A percentile compares a stretch with the other conserved stretches of the same genome.
Evolutionary conservation across 2,888 invertebrate species (phyloP).

Genomic region (Lasius platythorax): DNA sequence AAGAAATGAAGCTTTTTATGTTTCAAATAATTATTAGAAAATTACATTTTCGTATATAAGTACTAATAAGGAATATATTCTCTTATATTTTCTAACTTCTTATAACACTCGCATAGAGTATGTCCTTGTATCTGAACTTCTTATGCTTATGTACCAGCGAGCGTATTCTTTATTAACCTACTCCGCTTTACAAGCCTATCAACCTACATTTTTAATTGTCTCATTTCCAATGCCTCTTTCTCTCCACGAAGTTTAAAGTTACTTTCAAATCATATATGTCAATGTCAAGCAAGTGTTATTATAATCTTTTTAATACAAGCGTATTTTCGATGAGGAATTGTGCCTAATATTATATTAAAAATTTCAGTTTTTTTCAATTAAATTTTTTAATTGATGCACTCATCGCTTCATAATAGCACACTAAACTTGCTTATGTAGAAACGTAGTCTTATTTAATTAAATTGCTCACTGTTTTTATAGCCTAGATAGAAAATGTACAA

Average conservation of each 20-base stretch:
- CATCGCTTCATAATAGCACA: not conserved
- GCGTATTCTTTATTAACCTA: slow-evolving; percentile 54
- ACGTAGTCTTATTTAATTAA: not conserved
- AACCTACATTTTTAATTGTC: slow-evolving; percentile 54
- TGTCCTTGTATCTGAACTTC: slow-evolving; percentile 25
- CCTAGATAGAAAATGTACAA: not conserved
- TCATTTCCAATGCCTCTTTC: slow-evolving; percentile 44
- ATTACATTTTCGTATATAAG: not conserved
- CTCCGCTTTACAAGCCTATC: slow-evolving; percentile 48
- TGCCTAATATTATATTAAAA: not conserved
- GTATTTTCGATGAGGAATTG: not conserved
- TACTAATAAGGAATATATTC: not conserved
- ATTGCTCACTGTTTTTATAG: not conserved
- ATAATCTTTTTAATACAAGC: not conserved
- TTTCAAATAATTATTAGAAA: not conserved
- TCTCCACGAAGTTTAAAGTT: slow-evolving; percentile 29
- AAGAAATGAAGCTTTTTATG: slow-evolving; percentile 4
- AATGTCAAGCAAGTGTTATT: slow-evolving; percentile 4
- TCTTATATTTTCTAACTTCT: not conserved
- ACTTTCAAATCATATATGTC: slow-evolving; percentile 17
- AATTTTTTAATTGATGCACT: not conserved
- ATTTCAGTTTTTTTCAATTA: not conserved
- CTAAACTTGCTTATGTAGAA: not conserved
- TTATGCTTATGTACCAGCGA: slow-evolving; percentile 26
- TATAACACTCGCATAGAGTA: slow-evolving; percentile 1